These are phyloP conservation scores for Plagiodera versicolora DNA, from an alignment of 2,888 invertebrate genomes.

Conservation along the genomic window DNA sequence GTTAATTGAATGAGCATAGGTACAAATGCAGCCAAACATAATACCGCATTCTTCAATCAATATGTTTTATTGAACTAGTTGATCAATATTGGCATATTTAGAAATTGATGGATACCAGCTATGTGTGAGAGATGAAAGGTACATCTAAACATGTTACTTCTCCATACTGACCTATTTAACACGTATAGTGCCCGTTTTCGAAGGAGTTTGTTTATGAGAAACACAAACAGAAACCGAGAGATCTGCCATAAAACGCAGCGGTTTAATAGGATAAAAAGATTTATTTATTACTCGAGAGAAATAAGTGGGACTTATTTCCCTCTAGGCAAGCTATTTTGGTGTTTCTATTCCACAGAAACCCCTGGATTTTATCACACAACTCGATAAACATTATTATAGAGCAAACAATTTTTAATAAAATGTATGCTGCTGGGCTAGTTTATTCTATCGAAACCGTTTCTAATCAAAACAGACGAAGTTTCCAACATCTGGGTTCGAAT, in stretches of 20 bases:
- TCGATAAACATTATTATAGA: background rate
- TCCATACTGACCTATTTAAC: constrained; percentile 4
- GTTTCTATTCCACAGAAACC: background rate
- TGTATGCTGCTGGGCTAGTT: too few relatives aligned
- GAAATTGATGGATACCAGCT: too few relatives aligned
- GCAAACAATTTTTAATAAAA: background rate
- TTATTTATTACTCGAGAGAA: constrained; percentile 3
- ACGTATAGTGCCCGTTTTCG: background rate
- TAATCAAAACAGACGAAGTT: background rate
- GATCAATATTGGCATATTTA: too few relatives aligned
- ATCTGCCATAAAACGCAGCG: background rate
- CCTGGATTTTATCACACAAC: background rate
- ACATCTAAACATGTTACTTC: too few relatives aligned
- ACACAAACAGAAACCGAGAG: constrained; percentile 6
- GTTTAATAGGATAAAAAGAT: background rate
- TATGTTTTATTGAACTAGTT: too few relatives aligned
- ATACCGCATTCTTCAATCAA: too few relatives aligned
- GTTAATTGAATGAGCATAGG: too few relatives aligned
- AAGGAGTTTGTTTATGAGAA: constrained; percentile 6
- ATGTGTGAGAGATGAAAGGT: too few relatives aligned
- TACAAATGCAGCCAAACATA: too few relatives aligned
- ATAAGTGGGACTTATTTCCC: background rate
- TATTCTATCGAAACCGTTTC: background rate
- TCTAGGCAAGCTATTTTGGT: background rate
- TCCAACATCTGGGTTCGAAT: background rate